phyloP scores from a whole-genome alignment of 1,140 invertebrate species.

The Drosophila pachea region DNA sequence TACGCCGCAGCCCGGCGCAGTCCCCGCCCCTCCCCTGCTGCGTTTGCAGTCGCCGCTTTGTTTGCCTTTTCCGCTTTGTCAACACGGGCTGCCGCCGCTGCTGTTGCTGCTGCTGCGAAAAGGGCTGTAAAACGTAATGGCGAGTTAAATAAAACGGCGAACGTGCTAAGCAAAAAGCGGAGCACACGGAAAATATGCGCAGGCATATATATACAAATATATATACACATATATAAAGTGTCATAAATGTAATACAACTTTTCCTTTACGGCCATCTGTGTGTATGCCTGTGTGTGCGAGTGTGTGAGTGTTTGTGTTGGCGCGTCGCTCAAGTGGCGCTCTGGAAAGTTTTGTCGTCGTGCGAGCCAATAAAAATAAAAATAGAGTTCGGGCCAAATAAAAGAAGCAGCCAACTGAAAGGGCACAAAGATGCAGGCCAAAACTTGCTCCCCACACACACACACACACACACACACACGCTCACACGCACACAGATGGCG shows the following conservation, averaged over 20 bases:
- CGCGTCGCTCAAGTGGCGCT: slow-evolving; percentile 62
- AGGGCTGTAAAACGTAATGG: slow-evolving; percentile 73
- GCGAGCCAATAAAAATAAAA: slow-evolving; percentile 63
- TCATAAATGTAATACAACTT: slow-evolving; percentile 75
- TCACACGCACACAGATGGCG: slow-evolving; percentile 3
- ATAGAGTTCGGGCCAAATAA: slow-evolving; percentile 62
- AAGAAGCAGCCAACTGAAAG: slow-evolving; percentile 40
- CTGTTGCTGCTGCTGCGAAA: slow-evolving; percentile 24
- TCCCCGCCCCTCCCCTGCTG: not conserved
- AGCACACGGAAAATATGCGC: slow-evolving; percentile 41
- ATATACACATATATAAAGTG: slow-evolving; percentile 44
- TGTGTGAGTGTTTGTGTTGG: slow-evolving; percentile 48
- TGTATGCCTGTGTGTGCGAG: slow-evolving; percentile 20
- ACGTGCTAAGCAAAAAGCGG: slow-evolving; percentile 41
- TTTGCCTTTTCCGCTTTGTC: slow-evolving; percentile 70
- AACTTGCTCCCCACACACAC: slow-evolving; percentile 40
- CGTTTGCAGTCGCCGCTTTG: slow-evolving; percentile 61
- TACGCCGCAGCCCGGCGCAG: slow-evolving; percentile 14
- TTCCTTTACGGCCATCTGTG: slow-evolving; percentile 62
- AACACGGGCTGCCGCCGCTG: slow-evolving; percentile 38
- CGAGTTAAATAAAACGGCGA: slow-evolving; percentile 70
- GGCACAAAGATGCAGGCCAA: slow-evolving; percentile 41
- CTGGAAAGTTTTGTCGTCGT: slow-evolving; percentile 41
- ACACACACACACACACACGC: slow-evolving; percentile 1
- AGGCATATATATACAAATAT: slow-evolving; percentile 11